Conservation (phyloP, 2,113 vertebrate species). For the Neopipo cinnamomea region DNA sequence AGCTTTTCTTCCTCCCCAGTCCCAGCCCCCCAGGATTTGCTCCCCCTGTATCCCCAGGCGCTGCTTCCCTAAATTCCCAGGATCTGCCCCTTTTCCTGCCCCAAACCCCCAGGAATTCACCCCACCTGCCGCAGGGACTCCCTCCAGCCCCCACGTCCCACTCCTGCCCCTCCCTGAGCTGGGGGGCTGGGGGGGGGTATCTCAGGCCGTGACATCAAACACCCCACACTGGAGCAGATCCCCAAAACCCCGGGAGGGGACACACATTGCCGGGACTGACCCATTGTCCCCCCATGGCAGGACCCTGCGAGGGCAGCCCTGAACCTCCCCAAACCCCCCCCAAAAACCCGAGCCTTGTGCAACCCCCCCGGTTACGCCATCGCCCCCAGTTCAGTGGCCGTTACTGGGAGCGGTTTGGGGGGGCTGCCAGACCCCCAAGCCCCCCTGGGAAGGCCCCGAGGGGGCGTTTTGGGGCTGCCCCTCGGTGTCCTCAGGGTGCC, state of each 20-base stretch:
- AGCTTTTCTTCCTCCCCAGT: background rate
- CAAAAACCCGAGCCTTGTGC: background rate
- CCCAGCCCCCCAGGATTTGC: background rate
- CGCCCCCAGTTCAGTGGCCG: background rate
- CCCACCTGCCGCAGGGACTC: rapidly evolving
- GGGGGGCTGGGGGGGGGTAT: too few species aligned
- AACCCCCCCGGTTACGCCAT: background rate
- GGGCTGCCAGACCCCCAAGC: background rate
- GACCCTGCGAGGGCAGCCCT: background rate
- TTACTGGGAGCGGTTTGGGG: background rate
- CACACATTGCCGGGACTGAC: background rate
- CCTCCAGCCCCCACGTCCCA: background rate
- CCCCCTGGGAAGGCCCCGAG: rapidly evolving
- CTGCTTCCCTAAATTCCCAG: background rate
- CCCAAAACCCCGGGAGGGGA: background rate
- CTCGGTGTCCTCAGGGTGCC: background rate
- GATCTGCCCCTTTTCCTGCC: too few species aligned
- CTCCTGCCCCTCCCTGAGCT: background rate
- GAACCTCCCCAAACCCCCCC: background rate
- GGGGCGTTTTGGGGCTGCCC: background rate
- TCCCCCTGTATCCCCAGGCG: background rate
- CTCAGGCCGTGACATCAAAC: background rate
- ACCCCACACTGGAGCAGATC: background rate
- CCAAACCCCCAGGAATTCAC: background rate
- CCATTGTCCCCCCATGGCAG: background rate